A percentile compares a stretch with the other conserved stretches of the same genome.
Conservation (phyloP, 2,888 invertebrate species). For the Stegophylla sp. region DNA sequence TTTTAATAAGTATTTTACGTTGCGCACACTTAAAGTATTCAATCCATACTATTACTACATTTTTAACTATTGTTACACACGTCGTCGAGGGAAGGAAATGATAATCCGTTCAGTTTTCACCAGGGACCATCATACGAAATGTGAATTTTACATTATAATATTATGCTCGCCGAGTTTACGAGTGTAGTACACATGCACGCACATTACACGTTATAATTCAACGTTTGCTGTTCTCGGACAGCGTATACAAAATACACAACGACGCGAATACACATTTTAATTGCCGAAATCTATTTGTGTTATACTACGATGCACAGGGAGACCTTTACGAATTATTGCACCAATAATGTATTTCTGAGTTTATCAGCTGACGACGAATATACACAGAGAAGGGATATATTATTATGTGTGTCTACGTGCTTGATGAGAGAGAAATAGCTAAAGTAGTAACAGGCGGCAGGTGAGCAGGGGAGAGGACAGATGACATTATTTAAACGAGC, state of each 20-base stretch:
- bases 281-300: constrained; percentile 17
- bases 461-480: background rate
- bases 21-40: too few relatives aligned
- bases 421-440: background rate
- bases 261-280: constrained; percentile 11
- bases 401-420: background rate
- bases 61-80: too few relatives aligned
- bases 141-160: background rate
- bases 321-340: background rate
- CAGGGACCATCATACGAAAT: background rate
- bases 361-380: background rate
- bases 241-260: too few relatives aligned
- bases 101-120: background rate
- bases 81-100: too few relatives aligned
- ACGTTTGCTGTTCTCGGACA: constrained; percentile 10
- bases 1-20: too few relatives aligned
- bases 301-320: background rate
- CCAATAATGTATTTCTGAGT: constrained; percentile 37
- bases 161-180: background rate
- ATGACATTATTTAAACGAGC: background rate
- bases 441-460: background rate
- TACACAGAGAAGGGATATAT: background rate
- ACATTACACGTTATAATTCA: constrained; percentile 10
- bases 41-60: too few relatives aligned
- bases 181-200: background rate